Percentiles rank a stretch among this genome's conserved stretches.
Conservation (phyloP, 2,797 vertebrate species). For the Peromyscus attwateri region DNA sequence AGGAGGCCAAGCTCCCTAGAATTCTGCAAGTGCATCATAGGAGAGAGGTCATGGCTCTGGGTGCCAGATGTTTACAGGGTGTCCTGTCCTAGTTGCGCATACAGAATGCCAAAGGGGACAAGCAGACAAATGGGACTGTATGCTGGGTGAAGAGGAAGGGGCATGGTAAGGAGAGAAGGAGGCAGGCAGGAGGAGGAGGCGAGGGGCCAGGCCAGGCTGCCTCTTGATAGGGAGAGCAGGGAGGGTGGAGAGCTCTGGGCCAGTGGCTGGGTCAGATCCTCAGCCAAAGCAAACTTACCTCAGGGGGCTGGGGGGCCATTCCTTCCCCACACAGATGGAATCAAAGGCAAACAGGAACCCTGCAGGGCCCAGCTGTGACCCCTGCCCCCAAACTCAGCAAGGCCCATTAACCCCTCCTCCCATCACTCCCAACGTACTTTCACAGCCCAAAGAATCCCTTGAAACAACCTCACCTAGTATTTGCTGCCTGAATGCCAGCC, state of each 20-base stretch:
- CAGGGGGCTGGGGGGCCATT: constrained; percentile 46
- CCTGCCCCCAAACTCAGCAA: constrained; percentile 70
- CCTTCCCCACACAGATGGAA: constrained; percentile 78
- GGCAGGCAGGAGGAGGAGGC: constrained; percentile 26
- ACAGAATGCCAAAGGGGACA: background rate
- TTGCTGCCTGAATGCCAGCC: background rate
- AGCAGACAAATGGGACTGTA: background rate
- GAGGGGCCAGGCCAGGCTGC: background rate
- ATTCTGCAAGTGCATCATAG: background rate
- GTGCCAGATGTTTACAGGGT: background rate
- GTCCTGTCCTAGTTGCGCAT: background rate
- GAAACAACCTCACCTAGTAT: constrained; percentile 38
- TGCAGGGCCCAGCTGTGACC: constrained; percentile 82
- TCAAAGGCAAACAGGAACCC: constrained; percentile 83
- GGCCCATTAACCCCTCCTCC: constrained; percentile 62
- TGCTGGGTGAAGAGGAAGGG: constrained; percentile 49
- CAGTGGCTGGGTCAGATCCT: constrained; percentile 79
- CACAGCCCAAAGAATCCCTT: constrained; percentile 28
- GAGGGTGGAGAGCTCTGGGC: constrained; percentile 63
- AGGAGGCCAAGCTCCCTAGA: background rate
- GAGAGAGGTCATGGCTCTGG: background rate
- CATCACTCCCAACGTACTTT: background rate
- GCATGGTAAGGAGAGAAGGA: constrained; percentile 10
- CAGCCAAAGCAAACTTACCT: constrained; percentile 81
- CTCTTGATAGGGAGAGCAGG: constrained; percentile 68